Conservation (phyloP, 2,797 vertebrate species). For the Esox masquinongy region DNA sequence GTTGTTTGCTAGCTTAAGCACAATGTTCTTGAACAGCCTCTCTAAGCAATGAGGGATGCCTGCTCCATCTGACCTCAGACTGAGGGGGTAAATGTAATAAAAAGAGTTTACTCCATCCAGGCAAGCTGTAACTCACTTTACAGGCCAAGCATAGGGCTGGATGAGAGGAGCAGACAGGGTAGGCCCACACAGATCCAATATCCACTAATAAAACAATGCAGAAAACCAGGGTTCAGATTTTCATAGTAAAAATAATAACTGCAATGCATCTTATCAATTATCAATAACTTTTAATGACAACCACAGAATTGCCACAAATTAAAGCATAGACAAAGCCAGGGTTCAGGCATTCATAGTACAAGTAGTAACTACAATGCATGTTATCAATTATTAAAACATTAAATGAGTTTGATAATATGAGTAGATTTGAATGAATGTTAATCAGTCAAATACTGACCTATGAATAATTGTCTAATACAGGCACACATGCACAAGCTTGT, state of each 20-base stretch:
- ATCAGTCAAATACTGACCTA: not conserved
- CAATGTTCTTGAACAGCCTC: slow-evolving; percentile 18
- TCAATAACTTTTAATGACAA: not conserved
- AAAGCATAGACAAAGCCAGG: not conserved
- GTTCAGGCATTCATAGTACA: too few relatives aligned
- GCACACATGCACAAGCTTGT: not conserved
- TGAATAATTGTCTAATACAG: slow-evolving; percentile 17
- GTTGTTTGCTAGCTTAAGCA: not conserved
- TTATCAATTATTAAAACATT: too few relatives aligned
- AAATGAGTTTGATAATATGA: not conserved
- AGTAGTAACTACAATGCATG: too few relatives aligned
- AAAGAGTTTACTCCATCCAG: slow-evolving; percentile 64
- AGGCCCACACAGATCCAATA: slow-evolving; percentile 58
- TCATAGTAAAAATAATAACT: not conserved
- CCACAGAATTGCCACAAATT: not conserved
- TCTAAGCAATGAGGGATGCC: slow-evolving; percentile 4
- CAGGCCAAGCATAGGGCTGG: slow-evolving; percentile 57
- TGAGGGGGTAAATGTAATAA: slow-evolving; percentile 63
- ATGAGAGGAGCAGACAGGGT: slow-evolving; percentile 57
- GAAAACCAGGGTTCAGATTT: not conserved
- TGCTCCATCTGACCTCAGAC: slow-evolving; percentile 45
- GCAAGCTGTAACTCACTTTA: slow-evolving; percentile 63
- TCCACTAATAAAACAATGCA: slow-evolving; percentile 47
- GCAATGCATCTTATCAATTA: not conserved
- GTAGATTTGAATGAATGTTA: not conserved